These are phyloP conservation scores for Smittia sp. DNA, from an alignment of 2,888 invertebrate species.

Conservation along the genomic window DNA sequence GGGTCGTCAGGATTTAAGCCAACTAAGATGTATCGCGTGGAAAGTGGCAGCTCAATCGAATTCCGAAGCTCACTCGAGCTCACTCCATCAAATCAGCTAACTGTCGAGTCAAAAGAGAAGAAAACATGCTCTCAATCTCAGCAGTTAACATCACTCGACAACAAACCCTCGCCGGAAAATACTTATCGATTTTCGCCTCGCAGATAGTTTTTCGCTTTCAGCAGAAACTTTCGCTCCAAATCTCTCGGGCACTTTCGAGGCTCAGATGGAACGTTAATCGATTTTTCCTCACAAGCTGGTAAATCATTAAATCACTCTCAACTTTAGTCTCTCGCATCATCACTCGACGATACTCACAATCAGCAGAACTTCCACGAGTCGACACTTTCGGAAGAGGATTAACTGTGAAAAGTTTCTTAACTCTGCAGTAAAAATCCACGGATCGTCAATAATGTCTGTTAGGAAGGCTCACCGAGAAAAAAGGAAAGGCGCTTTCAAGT, in stretches of 20 bases:
- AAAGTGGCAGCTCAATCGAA: no score
- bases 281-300: no score
- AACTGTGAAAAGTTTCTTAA: background rate
- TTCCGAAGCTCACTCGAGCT: no score
- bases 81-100: no score
- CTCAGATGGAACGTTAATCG: no score
- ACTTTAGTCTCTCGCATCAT: no score
- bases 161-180: conserved; percentile 36
- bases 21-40: no score
- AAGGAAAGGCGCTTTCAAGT: conserved; percentile 10
- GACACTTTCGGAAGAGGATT: background rate
- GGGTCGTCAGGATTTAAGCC: no score
- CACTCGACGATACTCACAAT: background rate
- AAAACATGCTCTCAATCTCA: no score
- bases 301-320: no score
- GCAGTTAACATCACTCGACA: background rate
- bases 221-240: no score
- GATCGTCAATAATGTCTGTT: background rate
- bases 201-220: conserved; percentile 22
- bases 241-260: background rate
- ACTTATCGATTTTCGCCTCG: conserved; percentile 34
- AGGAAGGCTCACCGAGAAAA: background rate
- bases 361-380: background rate
- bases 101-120: no score
- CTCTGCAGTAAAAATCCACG: background rate